Evolutionary conservation across 2,888 invertebrate species (phyloP).

Genomic region (Apotomis capreana): DNA sequence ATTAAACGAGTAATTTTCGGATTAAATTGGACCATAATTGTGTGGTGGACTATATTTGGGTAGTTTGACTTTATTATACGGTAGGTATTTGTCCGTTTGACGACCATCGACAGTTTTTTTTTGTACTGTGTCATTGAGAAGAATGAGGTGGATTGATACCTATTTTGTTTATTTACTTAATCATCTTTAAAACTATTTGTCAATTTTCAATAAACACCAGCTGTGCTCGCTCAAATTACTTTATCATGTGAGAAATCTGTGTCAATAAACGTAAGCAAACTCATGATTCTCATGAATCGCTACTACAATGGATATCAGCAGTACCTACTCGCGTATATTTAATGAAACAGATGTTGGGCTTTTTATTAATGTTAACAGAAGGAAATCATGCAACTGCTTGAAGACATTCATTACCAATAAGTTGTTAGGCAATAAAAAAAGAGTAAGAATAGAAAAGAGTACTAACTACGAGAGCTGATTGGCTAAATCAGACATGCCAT

Average conservation of each 20-base stretch:
- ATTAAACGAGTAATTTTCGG: too few relatives aligned
- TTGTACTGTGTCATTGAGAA: too few relatives aligned
- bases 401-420: slow-evolving; percentile 27
- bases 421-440: not conserved
- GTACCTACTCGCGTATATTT: too few relatives aligned
- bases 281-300: not conserved
- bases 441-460: not conserved
- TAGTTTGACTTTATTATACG: too few relatives aligned
- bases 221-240: not conserved
- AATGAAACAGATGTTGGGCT: not conserved
- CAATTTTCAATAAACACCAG: not conserved
- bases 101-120: too few relatives aligned
- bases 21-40: too few relatives aligned
- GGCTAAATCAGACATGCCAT: slow-evolving; percentile 15
- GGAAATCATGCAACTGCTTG: not conserved
- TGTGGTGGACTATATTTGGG: too few relatives aligned
- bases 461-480: slow-evolving; percentile 14
- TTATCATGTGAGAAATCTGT: slow-evolving; percentile 35
- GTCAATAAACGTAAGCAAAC: slow-evolving; percentile 42
- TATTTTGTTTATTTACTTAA: not conserved
- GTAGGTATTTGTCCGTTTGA: too few relatives aligned
- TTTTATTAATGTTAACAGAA: not conserved
- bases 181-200: not conserved
- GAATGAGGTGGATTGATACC: not conserved
- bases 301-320: not conserved